These are phyloP conservation scores for Bujurquina vittata DNA, from an alignment of 2,113 vertebrate species.

Conservation along the genomic window DNA sequence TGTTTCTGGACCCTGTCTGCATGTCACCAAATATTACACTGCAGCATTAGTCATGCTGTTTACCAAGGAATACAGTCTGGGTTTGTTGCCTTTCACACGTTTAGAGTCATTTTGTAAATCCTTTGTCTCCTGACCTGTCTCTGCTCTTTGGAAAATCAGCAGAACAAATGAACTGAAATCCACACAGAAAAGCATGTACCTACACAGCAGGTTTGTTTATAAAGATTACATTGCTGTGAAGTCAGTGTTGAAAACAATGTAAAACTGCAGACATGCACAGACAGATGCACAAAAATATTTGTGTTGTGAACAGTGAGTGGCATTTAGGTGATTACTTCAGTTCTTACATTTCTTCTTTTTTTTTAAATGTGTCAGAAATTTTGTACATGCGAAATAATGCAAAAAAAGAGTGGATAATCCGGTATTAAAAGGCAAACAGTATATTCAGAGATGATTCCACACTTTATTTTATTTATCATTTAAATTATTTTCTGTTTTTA, in stretches of 20 bases:
- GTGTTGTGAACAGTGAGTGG: constrained; percentile 16
- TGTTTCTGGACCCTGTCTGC: constrained; percentile 55
- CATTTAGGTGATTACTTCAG: constrained; percentile 6
- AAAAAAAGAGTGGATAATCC: neutral
- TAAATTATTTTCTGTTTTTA: constrained; percentile 14
- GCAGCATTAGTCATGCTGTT: constrained; percentile 53
- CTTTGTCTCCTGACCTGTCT: constrained; percentile 38
- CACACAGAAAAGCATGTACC: constrained; percentile 36
- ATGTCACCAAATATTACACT: constrained; percentile 55
- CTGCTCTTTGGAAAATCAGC: constrained; percentile 23
- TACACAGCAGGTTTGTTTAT: constrained; percentile 28
- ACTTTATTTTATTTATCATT: constrained; percentile 11
- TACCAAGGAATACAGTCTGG: constrained; percentile 42
- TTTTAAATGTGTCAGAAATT: neutral
- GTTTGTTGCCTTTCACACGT: constrained; percentile 54
- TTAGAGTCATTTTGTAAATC: constrained; percentile 31
- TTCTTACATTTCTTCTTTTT: neutral
- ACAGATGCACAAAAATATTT: constrained; percentile 6
- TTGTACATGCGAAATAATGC: constrained; percentile 7
- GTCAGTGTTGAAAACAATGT: constrained; percentile 40
- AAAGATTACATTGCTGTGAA: constrained; percentile 35
- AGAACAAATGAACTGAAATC: constrained; percentile 19
- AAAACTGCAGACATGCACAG: constrained; percentile 32
- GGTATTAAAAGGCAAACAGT: neutral
- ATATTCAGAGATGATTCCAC: neutral